These are phyloP conservation scores for Troglohyphantes excavatus DNA, from an alignment of 2,888 invertebrate species.

Conservation along the genomic window DNA sequence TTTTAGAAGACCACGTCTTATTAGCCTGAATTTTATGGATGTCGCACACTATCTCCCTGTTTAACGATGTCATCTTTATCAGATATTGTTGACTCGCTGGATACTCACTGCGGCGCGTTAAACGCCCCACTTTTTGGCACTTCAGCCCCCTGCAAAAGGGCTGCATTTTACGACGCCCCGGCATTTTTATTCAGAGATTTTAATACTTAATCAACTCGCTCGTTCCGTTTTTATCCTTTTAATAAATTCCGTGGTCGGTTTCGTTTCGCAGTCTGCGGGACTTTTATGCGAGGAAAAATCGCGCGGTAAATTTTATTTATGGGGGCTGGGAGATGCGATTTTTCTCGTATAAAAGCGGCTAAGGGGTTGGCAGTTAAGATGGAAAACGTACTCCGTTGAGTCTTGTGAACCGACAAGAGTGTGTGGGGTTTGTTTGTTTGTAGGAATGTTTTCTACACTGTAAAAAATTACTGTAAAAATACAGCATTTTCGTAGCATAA, in stretches of 20 bases:
- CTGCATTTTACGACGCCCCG: constrained; percentile 23
- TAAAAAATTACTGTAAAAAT: no score
- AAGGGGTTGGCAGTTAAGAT: background rate
- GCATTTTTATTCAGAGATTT: constrained; percentile 21
- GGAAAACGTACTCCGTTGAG: background rate
- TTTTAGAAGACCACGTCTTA: constrained; percentile 18
- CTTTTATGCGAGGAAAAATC: constrained; percentile 42
- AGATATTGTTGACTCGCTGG: constrained; percentile 49
- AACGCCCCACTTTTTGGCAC: constrained; percentile 49
- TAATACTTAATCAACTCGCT: constrained; percentile 64
- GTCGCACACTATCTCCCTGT: constrained; percentile 5
- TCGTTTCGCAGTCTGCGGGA: background rate
- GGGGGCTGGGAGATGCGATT: background rate
- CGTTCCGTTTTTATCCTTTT: constrained; percentile 42
- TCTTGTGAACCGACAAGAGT: no score
- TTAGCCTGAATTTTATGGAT: constrained; percentile 48
- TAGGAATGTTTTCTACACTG: no score
- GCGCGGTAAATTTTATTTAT: constrained; percentile 36
- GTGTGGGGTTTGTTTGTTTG: no score
- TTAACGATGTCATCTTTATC: constrained; percentile 68
- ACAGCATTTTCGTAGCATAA: no score
- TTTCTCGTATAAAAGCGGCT: background rate
- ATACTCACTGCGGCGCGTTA: constrained; percentile 44
- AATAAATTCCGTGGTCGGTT: constrained; percentile 33
- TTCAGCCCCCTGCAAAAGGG: background rate